Conservation (phyloP, 1,140 invertebrate genomes). For the Bombus polaris region DNA sequence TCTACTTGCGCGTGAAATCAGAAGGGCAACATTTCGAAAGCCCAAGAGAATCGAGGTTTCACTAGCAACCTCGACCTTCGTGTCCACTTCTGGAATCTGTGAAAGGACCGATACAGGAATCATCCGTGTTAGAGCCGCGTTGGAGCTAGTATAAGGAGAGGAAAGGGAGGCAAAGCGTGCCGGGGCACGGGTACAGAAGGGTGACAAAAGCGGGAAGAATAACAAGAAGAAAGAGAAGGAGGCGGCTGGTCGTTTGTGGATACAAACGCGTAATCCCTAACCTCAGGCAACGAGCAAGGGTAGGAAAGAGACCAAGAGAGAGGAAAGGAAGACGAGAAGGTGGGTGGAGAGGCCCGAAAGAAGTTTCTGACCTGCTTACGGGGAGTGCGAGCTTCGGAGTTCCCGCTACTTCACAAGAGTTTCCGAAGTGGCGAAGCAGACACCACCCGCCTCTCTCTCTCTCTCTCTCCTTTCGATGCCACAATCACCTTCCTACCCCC, state of each 20-base stretch:
- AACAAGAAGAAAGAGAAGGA: conserved; percentile 63
- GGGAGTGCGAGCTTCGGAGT: conserved; percentile 75
- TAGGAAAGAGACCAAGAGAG: conserved; percentile 48
- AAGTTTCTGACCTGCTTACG: conserved; percentile 83
- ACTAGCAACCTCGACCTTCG: not conserved
- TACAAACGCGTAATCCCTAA: conserved; percentile 76
- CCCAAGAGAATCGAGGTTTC: not conserved
- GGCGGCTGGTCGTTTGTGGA: conserved; percentile 48
- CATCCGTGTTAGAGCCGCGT: not conserved
- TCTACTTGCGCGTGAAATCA: not conserved
- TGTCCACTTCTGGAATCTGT: not conserved
- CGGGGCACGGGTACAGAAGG: not conserved
- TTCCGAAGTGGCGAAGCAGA: conserved; percentile 79
- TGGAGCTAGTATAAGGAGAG: not conserved
- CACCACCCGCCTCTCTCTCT: conserved; percentile 55
- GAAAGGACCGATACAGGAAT: not conserved
- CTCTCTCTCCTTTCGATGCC: conserved; percentile 30
- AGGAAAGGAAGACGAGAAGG: conserved; percentile 24
- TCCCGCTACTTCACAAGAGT: conserved; percentile 80
- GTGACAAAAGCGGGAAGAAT: conserved; percentile 25
- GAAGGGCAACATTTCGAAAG: not conserved
- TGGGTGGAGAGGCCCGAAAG: conserved; percentile 75
- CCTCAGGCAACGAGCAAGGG: conserved; percentile 73
- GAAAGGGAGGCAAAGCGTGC: not conserved
- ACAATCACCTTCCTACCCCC: conserved; percentile 26